These are phyloP conservation scores for Formica exsecta DNA, from an alignment of 1,140 invertebrate genomes.

Conservation along the genomic window DNA sequence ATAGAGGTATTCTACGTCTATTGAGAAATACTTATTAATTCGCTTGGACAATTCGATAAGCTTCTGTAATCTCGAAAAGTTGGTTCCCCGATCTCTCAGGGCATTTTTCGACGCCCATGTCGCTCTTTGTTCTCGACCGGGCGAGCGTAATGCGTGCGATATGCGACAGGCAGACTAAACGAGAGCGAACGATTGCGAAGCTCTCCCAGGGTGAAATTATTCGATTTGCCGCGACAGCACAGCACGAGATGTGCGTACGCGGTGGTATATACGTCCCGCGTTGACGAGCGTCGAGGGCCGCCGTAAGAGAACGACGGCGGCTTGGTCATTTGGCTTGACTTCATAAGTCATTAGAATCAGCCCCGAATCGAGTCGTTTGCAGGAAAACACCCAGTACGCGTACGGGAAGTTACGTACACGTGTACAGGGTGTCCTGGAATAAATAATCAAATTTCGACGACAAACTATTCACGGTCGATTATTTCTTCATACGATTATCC, in stretches of 20 bases:
- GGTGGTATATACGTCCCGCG: constrained; percentile 71
- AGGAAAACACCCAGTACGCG: constrained; percentile 76
- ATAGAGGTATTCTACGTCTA: not conserved
- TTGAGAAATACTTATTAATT: constrained; percentile 36
- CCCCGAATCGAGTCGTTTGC: constrained; percentile 79
- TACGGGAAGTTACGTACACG: constrained; percentile 14
- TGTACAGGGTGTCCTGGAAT: constrained; percentile 68
- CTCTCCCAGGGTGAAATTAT: constrained; percentile 78
- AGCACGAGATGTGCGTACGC: constrained; percentile 77
- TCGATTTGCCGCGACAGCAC: constrained; percentile 79
- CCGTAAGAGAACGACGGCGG: constrained; percentile 75
- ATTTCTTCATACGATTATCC: not conserved
- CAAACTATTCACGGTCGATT: not conserved
- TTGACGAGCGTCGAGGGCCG: constrained; percentile 60
- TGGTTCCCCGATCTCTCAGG: constrained; percentile 8
- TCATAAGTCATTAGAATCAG: constrained; percentile 87
- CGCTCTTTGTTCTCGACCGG: constrained; percentile 49
- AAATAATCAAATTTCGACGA: constrained; percentile 75
- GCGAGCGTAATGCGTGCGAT: constrained; percentile 62
- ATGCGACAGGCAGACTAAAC: constrained; percentile 66
- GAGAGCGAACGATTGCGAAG: constrained; percentile 51
- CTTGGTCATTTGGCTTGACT: constrained; percentile 86
- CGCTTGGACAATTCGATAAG: constrained; percentile 41
- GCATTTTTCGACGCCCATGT: not conserved
- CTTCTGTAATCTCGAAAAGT: constrained; percentile 44